phyloP scores from a whole-genome alignment of 1,140 invertebrate genomes.

The Daktulosphaira vitifoliae region DNA sequence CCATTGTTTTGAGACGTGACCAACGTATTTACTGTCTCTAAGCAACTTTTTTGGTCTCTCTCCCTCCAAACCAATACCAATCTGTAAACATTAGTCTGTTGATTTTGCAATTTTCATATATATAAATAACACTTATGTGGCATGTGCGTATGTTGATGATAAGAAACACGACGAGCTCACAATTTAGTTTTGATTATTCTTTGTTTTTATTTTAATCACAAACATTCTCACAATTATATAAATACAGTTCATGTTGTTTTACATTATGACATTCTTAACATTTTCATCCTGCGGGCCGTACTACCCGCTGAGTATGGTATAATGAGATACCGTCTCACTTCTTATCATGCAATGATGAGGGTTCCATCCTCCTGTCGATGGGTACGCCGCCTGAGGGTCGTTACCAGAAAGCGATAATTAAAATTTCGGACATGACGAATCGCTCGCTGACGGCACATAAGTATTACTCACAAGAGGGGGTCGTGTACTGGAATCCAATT shows the following conservation, averaged over 20 bases:
- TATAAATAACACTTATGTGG: too few species aligned
- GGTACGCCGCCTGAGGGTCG: not conserved
- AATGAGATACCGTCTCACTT: too few species aligned
- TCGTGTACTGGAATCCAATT: conserved; percentile 2
- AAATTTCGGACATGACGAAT: conserved; percentile 18
- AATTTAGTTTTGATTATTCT: not conserved
- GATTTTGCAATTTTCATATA: conserved; percentile 12
- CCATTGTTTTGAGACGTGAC: conserved; percentile 31
- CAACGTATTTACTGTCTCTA: conserved; percentile 10
- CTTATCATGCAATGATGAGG: too few species aligned
- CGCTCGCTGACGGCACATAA: not conserved
- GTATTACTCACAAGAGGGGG: not conserved
- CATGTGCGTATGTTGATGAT: not conserved
- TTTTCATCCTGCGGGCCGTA: too few species aligned
- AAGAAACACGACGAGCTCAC: not conserved
- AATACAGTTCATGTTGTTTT: too few species aligned
- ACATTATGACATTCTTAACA: too few species aligned
- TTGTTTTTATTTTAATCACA: too few species aligned
- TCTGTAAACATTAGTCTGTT: not conserved
- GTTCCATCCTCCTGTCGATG: too few species aligned
- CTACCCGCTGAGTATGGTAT: conserved; percentile 7
- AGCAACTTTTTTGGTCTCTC: conserved; percentile 2
- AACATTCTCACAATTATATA: too few species aligned
- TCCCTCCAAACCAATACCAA: not conserved
- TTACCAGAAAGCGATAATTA: conserved; percentile 3